phyloP scores from a whole-genome alignment of 2,113 vertebrate genomes.

The Sinocyclocheilus anophthalmus region DNA sequence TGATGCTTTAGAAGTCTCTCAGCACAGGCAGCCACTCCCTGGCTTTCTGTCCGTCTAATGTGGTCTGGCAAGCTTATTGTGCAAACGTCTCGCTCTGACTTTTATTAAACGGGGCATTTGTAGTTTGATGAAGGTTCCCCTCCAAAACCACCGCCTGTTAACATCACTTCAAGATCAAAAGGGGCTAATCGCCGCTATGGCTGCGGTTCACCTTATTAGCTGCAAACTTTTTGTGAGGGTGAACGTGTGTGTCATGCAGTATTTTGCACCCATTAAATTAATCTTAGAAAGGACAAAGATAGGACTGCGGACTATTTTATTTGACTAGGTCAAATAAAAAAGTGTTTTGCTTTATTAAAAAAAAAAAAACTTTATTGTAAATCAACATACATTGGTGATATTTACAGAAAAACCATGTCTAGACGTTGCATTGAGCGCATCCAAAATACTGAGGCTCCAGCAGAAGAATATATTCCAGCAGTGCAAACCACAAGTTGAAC shows the following conservation, averaged over 20 bases:
- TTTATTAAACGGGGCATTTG: constrained; percentile 53
- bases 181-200: constrained; percentile 58
- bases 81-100: constrained; percentile 39
- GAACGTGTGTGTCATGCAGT: constrained; percentile 43
- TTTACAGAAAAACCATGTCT: constrained; percentile 64
- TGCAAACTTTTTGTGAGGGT: constrained; percentile 49
- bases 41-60: constrained; percentile 42
- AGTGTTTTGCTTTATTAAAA: constrained; percentile 7
- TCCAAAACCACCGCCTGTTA: constrained; percentile 52
- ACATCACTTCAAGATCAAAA: constrained; percentile 71
- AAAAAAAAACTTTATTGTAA: constrained; percentile 26
- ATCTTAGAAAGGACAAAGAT: constrained; percentile 38
- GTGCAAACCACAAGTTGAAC: background rate
- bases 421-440: constrained; percentile 54
- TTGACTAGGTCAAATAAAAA: constrained; percentile 15
- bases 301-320: constrained; percentile 43
- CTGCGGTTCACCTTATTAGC: constrained; percentile 57
- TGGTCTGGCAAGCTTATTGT: constrained; percentile 50
- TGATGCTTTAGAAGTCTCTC: constrained; percentile 28
- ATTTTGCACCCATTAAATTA: constrained; percentile 50
- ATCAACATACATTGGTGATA: constrained; percentile 63
- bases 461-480: constrained; percentile 18
- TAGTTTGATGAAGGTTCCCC: constrained; percentile 56
- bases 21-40: constrained; percentile 31
- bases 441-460: constrained; percentile 33